These are phyloP conservation scores for Cecropterus lyciades DNA, from an alignment of 1,140 invertebrate genomes.

Conservation along the genomic window DNA sequence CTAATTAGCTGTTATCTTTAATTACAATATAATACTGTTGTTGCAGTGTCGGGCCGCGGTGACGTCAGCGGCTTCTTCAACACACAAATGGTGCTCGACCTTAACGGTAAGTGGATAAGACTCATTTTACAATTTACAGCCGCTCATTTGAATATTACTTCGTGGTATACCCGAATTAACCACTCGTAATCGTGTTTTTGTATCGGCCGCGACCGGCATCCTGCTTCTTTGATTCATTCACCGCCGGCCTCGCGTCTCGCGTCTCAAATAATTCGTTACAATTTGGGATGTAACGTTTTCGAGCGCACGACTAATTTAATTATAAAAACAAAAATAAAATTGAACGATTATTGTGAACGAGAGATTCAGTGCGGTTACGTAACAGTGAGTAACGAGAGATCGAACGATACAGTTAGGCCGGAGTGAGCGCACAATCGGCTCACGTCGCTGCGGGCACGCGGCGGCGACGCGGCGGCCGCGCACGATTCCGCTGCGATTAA, in stretches of 20 bases:
- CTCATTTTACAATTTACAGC: constrained; percentile 16
- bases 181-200: constrained; percentile 59
- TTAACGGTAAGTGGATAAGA: constrained; percentile 67
- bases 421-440: constrained; percentile 1
- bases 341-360: constrained; percentile 27
- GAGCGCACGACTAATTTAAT: constrained; percentile 32
- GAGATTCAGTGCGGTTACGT: constrained; percentile 24
- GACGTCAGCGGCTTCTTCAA: constrained; percentile 78
- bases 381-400: constrained; percentile 26
- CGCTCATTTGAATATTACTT: constrained; percentile 52
- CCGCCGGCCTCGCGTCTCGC: constrained; percentile 5
- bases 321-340: constrained; percentile 37
- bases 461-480: constrained; percentile 15
- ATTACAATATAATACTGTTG: constrained; percentile 54
- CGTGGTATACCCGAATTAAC: constrained; percentile 50
- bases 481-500: constrained; percentile 25
- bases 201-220: constrained; percentile 31
- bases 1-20: constrained; percentile 29
- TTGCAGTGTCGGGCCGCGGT: constrained; percentile 77
- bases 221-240: constrained; percentile 35
- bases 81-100: constrained; percentile 80
- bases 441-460: neutral
- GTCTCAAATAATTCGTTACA: constrained; percentile 26
- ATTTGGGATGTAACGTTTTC: constrained; percentile 18
- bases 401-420: constrained; percentile 25